Percentiles rank a stretch among this genome's conserved stretches.
Evolutionary conservation across 2,888 invertebrate genomes (phyloP).

Genomic region (Leptogaster cylindrica): DNA sequence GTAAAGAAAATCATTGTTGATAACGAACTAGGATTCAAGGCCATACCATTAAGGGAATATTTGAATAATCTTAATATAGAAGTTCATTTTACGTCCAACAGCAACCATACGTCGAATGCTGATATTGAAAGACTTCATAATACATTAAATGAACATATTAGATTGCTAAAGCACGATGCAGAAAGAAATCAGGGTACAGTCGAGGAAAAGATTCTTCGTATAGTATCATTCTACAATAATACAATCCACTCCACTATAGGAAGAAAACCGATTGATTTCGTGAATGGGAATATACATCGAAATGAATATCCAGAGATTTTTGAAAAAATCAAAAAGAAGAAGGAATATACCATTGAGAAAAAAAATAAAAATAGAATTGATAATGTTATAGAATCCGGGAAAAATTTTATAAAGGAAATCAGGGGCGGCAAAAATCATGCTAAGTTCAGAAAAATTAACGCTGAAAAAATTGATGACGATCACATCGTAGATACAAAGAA

Average conservation of each 20-base stretch:
- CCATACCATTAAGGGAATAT: background rate
- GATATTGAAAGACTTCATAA: background rate
- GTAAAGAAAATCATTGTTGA: background rate
- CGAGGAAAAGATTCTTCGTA: slow-evolving; percentile 11
- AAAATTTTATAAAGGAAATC: slow-evolving; percentile 34
- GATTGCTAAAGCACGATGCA: slow-evolving; percentile 6
- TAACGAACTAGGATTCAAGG: background rate
- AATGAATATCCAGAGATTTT: background rate
- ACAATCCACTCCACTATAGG: slow-evolving; percentile 20
- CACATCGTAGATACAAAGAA: slow-evolving; percentile 9
- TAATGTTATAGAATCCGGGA: slow-evolving; percentile 7
- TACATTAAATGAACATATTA: slow-evolving; percentile 11
- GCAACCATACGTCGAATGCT: slow-evolving; percentile 8
- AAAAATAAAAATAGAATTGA: background rate
- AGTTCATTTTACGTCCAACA: slow-evolving; percentile 1
- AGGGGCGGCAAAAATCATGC: slow-evolving; percentile 30
- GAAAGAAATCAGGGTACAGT: background rate
- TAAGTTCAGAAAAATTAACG: slow-evolving; percentile 23
- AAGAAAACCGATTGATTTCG: slow-evolving; percentile 31
- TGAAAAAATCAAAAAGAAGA: background rate
- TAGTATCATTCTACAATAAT: slow-evolving; percentile 15
- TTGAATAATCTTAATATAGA: background rate
- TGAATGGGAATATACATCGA: slow-evolving; percentile 11
- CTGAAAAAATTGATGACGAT: slow-evolving; percentile 12
- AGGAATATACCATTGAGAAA: slow-evolving; percentile 6